phyloP scores from a whole-genome alignment of 1,140 invertebrate genomes.

The Nilaparvata lugens region DNA sequence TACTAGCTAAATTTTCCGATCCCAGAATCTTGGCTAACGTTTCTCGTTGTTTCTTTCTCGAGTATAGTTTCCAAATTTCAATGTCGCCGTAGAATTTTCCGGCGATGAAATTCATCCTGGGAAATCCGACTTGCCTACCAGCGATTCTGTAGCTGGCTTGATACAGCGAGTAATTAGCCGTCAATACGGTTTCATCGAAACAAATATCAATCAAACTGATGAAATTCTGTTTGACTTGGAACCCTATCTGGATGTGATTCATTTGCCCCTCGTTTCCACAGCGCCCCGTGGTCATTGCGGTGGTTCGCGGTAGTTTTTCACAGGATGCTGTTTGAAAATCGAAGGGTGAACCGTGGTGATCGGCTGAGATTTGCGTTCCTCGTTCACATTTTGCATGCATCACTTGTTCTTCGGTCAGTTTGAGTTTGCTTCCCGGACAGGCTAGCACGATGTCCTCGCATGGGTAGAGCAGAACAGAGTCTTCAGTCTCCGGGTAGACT shows the following conservation, averaged over 20 bases:
- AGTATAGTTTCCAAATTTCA: constrained; percentile 22
- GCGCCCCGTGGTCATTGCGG: constrained; percentile 6
- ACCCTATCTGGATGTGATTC: constrained; percentile 30
- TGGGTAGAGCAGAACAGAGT: not conserved
- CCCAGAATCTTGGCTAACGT: constrained; percentile 21
- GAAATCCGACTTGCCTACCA: not conserved
- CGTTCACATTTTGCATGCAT: constrained; percentile 6
- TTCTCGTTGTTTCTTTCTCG: constrained; percentile 18
- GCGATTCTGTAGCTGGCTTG: not conserved
- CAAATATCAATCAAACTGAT: constrained; percentile 27
- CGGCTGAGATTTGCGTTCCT: constrained; percentile 4
- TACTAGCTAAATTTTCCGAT: constrained; percentile 12
- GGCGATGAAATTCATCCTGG: constrained; percentile 15
- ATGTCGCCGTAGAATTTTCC: constrained; percentile 27
- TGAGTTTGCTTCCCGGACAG: constrained; percentile 22
- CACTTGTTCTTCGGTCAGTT: not conserved
- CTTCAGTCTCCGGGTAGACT: no score
- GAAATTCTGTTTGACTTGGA: constrained; percentile 24
- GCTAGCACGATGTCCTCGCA: constrained; percentile 23
- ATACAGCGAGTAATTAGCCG: constrained; percentile 26
- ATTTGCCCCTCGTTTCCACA: constrained; percentile 7
- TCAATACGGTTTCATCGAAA: constrained; percentile 25
- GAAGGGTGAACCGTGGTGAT: not conserved
- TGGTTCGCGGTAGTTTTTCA: constrained; percentile 14
- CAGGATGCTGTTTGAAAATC: constrained; percentile 16